phyloP scores from a whole-genome alignment of 2,113 vertebrate genomes.

The Gnathonemus echidnorhynchus region DNA sequence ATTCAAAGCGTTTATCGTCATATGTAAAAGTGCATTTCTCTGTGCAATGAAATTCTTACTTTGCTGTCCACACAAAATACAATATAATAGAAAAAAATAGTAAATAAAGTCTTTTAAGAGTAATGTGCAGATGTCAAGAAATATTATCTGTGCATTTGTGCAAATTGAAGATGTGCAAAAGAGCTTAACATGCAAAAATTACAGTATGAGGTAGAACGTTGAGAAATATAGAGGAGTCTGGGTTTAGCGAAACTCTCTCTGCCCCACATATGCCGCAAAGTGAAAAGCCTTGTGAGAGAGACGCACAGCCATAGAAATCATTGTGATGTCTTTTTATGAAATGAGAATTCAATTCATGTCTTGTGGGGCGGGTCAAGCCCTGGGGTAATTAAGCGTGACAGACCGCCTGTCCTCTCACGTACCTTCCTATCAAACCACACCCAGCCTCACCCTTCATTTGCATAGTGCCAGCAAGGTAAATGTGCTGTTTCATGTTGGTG shows the following conservation, averaged over 20 bases:
- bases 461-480: neutral
- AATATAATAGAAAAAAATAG: no score
- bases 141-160: no score
- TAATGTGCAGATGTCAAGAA: no score
- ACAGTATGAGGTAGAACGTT: no score
- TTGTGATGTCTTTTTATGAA: neutral
- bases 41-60: no score
- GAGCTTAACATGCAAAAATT: no score
- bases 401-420: neutral
- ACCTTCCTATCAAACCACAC: neutral
- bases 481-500: neutral
- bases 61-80: no score
- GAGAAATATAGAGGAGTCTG: neutral
- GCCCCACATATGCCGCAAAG: neutral
- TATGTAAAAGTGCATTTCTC: no score
- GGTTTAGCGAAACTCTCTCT: neutral
- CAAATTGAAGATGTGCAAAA: no score
- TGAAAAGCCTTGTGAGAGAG: neutral
- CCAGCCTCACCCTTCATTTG: slow-evolving; percentile 14
- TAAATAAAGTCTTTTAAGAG: no score
- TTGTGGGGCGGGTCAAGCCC: neutral
- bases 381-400: neutral
- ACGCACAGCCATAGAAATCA: neutral
- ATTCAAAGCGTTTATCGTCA: no score
- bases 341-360: neutral